Conservation (phyloP, 2,113 vertebrate genomes). For the Varanus salvator region DNA sequence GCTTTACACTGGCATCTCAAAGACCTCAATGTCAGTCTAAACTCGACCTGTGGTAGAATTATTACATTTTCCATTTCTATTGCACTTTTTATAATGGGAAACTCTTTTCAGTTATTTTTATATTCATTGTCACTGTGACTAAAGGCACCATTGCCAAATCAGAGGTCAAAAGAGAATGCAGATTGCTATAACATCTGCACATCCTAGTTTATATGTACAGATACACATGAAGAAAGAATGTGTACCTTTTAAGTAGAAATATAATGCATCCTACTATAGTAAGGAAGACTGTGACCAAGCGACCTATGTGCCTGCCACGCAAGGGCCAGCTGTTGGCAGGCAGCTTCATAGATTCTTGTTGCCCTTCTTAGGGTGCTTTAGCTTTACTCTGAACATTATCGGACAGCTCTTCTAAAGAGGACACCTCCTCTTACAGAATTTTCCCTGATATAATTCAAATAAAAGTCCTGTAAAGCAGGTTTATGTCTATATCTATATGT, state of each 20-base stretch:
- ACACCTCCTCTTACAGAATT: not conserved
- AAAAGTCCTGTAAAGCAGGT: not conserved
- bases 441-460: not conserved
- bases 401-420: not conserved
- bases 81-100: not conserved
- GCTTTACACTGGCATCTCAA: not conserved
- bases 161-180: too few relatives aligned
- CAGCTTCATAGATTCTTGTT: not conserved
- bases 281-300: too few relatives aligned
- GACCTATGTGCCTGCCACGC: too few relatives aligned
- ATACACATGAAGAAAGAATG: too few relatives aligned
- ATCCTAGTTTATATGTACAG: too few relatives aligned
- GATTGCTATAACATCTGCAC: too few relatives aligned
- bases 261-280: too few relatives aligned
- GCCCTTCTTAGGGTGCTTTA: not conserved
- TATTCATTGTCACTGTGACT: not conserved
- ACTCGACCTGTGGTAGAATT: not conserved
- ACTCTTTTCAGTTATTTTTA: not conserved
- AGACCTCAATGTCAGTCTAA: not conserved
- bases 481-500: too few relatives aligned
- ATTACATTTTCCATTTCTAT: not conserved
- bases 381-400: not conserved
- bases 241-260: too few relatives aligned
- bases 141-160: too few relatives aligned
- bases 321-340: not conserved